Conservation (phyloP, 2,888 invertebrate genomes). For the Bursaphelenchus okinawaensis region DNA sequence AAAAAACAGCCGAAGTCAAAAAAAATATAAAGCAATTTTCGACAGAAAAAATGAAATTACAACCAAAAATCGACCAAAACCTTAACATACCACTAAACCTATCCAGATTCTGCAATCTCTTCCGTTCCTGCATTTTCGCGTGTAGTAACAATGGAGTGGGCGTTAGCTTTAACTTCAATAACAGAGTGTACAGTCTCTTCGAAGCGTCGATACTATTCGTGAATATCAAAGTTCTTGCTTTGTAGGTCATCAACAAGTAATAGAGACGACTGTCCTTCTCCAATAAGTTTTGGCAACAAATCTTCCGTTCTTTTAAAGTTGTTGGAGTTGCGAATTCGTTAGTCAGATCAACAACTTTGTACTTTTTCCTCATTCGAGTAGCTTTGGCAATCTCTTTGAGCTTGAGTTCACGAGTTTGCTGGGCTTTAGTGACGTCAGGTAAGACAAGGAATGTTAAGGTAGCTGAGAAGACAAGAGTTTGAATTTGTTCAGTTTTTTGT, state of each 20-base stretch:
- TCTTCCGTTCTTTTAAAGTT: constrained; percentile 75
- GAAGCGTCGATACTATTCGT: constrained; percentile 75
- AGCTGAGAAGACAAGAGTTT: constrained; percentile 95
- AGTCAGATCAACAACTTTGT: constrained; percentile 88
- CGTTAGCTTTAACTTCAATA: constrained; percentile 55
- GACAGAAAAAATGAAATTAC: constrained; percentile 57
- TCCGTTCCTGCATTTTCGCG: constrained; percentile 80
- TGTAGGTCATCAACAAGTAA: constrained; percentile 78
- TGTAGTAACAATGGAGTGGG: constrained; percentile 65
- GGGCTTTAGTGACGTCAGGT: constrained; percentile 66
- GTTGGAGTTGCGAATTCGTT: constrained; percentile 75
- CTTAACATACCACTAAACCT: constrained; percentile 63
- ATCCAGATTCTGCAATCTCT: constrained; percentile 86
- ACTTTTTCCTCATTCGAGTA: constrained; percentile 43
- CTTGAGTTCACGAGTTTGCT: constrained; percentile 59
- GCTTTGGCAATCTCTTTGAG: constrained; percentile 48
- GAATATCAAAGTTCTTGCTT: constrained; percentile 86
- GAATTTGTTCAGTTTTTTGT: constrained; percentile 62
- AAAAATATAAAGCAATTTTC: constrained; percentile 60
- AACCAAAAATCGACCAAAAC: constrained; percentile 7
- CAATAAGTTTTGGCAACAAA: constrained; percentile 61
- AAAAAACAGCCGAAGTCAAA: neutral
- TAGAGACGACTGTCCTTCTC: constrained; percentile 76
- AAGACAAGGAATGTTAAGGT: constrained; percentile 82
- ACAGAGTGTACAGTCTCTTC: constrained; percentile 65